phyloP scores from a whole-genome alignment of 2,888 invertebrate genomes.

The Tipula lateralis region DNA sequence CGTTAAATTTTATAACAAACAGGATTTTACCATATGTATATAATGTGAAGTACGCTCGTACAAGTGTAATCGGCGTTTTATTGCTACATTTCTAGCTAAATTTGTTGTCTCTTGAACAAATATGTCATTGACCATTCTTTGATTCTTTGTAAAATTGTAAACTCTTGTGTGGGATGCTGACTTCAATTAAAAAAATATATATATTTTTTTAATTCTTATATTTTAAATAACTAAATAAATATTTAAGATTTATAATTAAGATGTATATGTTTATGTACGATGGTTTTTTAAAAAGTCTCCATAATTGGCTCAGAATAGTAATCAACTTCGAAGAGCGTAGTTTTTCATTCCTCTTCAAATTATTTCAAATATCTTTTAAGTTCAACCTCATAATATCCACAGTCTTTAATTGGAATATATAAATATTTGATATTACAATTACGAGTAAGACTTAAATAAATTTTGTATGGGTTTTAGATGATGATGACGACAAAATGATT shows the following conservation, averaged over 20 bases:
- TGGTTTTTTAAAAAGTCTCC: too few species aligned
- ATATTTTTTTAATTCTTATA: too few species aligned
- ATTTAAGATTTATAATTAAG: conserved; percentile 11
- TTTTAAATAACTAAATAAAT: neutral
- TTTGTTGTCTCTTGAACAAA: neutral
- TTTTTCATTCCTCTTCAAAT: too few species aligned
- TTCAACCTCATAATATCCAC: too few species aligned
- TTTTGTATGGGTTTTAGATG: neutral
- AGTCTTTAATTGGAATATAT: too few species aligned
- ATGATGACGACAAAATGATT: neutral
- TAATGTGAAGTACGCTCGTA: neutral
- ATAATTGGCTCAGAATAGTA: too few species aligned
- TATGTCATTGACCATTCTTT: neutral
- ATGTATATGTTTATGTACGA: neutral
- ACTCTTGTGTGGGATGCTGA: neutral
- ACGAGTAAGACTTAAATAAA: too few species aligned
- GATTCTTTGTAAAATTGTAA: neutral
- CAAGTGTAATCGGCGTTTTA: too few species aligned
- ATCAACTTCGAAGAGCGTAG: too few species aligned
- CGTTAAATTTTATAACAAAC: neutral
- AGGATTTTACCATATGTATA: neutral
- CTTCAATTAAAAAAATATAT: neutral
- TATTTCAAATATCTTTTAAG: too few species aligned
- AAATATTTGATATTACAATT: too few species aligned
- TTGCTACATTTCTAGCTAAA: neutral